Evolutionary conservation across 2,888 invertebrate species (phyloP).

Genomic region (Stenodera caucasica): DNA sequence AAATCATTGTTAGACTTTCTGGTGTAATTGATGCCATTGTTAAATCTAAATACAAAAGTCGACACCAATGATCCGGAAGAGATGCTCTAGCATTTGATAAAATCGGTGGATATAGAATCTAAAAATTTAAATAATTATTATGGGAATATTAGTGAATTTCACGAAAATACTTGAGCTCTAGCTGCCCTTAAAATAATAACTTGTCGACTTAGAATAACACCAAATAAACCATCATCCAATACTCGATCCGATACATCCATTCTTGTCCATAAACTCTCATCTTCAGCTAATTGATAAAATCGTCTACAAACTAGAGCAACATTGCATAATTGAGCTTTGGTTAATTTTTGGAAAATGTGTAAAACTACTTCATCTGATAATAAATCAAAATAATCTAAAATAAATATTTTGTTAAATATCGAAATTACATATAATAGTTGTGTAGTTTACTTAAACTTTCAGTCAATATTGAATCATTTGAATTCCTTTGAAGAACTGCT

Average conservation of each 20-base stretch:
- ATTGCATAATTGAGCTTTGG: slow-evolving; percentile 72
- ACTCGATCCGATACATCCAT: slow-evolving; percentile 76
- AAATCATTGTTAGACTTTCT: slow-evolving; percentile 60
- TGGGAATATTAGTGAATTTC: too few species aligned
- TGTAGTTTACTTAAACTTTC: slow-evolving; percentile 42
- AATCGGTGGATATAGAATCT: slow-evolving; percentile 61
- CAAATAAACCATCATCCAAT: slow-evolving; percentile 69
- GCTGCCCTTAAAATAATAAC: slow-evolving; percentile 77
- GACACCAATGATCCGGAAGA: slow-evolving; percentile 56
- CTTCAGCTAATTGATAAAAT: slow-evolving; percentile 77
- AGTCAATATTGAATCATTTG: slow-evolving; percentile 33
- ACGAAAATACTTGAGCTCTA: slow-evolving; percentile 68
- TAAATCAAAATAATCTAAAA: slow-evolving; percentile 70
- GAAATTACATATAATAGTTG: not conserved
- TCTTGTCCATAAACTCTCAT: slow-evolving; percentile 85
- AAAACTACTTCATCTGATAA: slow-evolving; percentile 88
- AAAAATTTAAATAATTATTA: slow-evolving; percentile 23
- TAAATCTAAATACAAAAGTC: slow-evolving; percentile 83
- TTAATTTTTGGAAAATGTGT: slow-evolving; percentile 79
- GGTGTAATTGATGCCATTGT: slow-evolving; percentile 74
- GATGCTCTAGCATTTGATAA: slow-evolving; percentile 51
- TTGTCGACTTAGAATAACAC: slow-evolving; percentile 75
- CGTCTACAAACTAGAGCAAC: slow-evolving; percentile 76
- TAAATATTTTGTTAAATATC: slow-evolving; percentile 30
- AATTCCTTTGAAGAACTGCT: slow-evolving; percentile 21